Conservation (phyloP, 2,113 vertebrate species). For the Mastomys natalensis region DNA sequence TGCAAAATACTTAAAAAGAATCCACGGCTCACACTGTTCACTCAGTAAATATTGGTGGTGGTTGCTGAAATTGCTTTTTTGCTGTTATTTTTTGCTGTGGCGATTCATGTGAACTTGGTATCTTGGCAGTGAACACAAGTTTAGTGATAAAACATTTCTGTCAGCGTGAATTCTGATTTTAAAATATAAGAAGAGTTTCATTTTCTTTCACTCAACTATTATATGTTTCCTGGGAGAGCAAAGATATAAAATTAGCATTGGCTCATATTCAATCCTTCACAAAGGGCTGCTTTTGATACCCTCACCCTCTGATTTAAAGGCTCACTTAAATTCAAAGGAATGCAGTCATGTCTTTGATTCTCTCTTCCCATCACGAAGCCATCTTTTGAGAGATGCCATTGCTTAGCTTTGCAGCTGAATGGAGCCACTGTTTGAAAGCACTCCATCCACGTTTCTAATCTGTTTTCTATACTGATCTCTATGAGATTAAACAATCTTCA, state of each 20-base stretch:
- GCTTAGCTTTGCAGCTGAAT: conserved; percentile 31
- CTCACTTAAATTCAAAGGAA: conserved; percentile 52
- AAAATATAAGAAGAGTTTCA: neutral
- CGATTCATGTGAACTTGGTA: neutral
- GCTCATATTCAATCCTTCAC: conserved; percentile 46
- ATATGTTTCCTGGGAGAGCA: conserved; percentile 51
- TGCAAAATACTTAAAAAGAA: neutral
- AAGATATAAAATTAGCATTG: conserved; percentile 50
- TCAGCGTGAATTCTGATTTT: conserved; percentile 13
- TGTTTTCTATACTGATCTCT: conserved; percentile 36
- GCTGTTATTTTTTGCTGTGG: conserved; percentile 25
- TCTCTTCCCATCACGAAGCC: neutral
- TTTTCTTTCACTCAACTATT: neutral
- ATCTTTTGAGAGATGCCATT: neutral
- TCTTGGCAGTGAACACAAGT: neutral
- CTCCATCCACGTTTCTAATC: conserved; percentile 13
- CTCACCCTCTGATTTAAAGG: conserved; percentile 50
- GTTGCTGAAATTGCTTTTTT: neutral
- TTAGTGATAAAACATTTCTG: conserved; percentile 37
- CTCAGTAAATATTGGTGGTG: conserved; percentile 43
- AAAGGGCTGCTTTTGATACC: conserved; percentile 59
- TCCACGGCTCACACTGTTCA: neutral
- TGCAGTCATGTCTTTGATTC: conserved; percentile 5
- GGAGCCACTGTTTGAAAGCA: conserved; percentile 21
- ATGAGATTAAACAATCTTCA: conserved; percentile 35